A percentile compares a stretch with the other conserved stretches of the same genome.
phyloP scores from a whole-genome alignment of 1,140 invertebrate genomes.

The Idris sp. region DNA sequence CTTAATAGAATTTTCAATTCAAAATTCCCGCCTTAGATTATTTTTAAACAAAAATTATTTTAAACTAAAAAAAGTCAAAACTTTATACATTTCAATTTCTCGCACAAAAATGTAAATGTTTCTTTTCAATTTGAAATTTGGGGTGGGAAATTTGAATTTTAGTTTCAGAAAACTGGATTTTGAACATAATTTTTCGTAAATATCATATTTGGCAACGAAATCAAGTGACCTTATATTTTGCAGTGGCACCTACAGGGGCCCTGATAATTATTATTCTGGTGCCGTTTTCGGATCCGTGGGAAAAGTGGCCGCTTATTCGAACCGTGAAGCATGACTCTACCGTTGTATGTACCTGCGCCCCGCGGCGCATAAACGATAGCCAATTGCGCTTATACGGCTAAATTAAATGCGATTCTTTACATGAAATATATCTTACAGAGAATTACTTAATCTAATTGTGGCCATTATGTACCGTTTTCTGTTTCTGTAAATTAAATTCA shows the following conservation, averaged over 20 bases:
- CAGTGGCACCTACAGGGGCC: conserved; percentile 29
- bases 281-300: conserved; percentile 53
- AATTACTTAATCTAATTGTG: conserved; percentile 56
- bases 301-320: conserved; percentile 59
- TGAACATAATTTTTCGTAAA: too few species aligned
- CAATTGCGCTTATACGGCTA: conserved; percentile 62
- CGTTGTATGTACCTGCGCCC: conserved; percentile 43
- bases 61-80: too few species aligned
- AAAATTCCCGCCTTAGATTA: too few species aligned
- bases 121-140: too few species aligned
- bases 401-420: conserved; percentile 62
- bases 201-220: conserved; percentile 22
- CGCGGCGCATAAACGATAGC: conserved; percentile 57
- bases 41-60: too few species aligned
- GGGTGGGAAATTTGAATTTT: too few species aligned
- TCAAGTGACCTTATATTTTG: conserved; percentile 36
- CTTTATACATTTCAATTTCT: too few species aligned
- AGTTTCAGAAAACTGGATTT: too few species aligned
- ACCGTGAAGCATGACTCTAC: conserved; percentile 50
- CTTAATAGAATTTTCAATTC: too few species aligned
- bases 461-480: conserved; percentile 28
- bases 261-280: conserved; percentile 57
- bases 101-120: too few species aligned
- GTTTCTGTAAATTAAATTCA: too few species aligned
- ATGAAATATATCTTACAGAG: conserved; percentile 53